These are phyloP conservation scores for Bugula neritina DNA, from an alignment of 2,888 invertebrate species.

Conservation along the genomic window DNA sequence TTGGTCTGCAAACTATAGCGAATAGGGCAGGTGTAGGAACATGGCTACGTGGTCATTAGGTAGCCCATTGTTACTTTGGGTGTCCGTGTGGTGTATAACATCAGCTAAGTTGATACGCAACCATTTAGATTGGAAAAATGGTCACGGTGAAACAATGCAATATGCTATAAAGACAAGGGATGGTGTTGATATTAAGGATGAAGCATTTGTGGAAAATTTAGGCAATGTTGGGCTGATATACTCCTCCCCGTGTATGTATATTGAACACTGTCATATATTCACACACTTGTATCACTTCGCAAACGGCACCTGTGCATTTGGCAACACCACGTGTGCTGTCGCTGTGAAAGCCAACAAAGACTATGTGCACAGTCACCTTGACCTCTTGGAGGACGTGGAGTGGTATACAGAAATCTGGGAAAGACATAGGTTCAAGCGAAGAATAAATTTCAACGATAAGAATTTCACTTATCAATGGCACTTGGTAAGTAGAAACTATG, in stretches of 20 bases:
- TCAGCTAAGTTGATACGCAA: not conserved
- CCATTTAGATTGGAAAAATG: conserved; percentile 11
- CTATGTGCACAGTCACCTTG: conserved; percentile 30
- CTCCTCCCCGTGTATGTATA: conserved; percentile 5
- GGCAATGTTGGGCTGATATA: not conserved
- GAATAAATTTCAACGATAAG: conserved; percentile 41
- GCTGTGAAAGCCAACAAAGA: conserved; percentile 13
- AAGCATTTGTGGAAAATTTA: not conserved
- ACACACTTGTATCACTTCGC: conserved; percentile 20
- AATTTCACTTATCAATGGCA: conserved; percentile 47
- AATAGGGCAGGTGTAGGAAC: no score
- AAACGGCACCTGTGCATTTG: conserved; percentile 7
- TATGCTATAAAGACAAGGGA: not conserved
- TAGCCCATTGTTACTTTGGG: no score
- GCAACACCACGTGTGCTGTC: conserved; percentile 3
- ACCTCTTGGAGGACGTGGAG: conserved; percentile 35
- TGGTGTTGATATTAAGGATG: not conserved
- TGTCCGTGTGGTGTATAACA: no score
- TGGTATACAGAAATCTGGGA: conserved; percentile 41
- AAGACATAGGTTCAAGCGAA: conserved; percentile 32
- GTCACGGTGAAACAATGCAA: conserved; percentile 15
- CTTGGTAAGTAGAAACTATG: conserved; percentile 40
- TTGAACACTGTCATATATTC: conserved; percentile 6
- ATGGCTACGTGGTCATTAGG: no score
- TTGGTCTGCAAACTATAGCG: no score